A percentile compares a stretch with the other conserved stretches of the same genome.
phyloP scores from a whole-genome alignment of 2,888 invertebrate genomes.

The Eilema depressum region DNA sequence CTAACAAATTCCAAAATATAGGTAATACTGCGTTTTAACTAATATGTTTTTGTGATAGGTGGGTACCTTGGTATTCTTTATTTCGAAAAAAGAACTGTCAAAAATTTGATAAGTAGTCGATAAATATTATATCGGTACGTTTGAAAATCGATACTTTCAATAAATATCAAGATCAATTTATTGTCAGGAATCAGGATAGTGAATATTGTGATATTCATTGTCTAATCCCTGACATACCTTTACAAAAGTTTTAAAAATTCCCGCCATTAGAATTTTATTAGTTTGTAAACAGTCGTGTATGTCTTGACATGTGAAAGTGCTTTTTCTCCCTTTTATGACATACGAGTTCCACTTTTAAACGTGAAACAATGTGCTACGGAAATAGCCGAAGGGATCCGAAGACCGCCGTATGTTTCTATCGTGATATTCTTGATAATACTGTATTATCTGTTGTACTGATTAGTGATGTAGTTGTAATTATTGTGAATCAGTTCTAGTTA shows the following conservation, averaged over 20 bases:
- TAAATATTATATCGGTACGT: no score
- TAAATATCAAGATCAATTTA: no score
- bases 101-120: no score
- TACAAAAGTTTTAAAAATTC: slow-evolving; percentile 5
- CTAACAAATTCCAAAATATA: no score
- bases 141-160: no score
- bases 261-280: background rate
- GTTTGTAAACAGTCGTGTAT: slow-evolving; percentile 18
- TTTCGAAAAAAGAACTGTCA: no score
- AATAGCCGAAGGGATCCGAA: slow-evolving; percentile 37
- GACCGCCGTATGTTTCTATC: slow-evolving; percentile 33
- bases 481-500: slow-evolving; percentile 26
- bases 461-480: slow-evolving; percentile 24
- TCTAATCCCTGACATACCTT: no score
- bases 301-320: slow-evolving; percentile 29
- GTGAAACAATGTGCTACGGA: slow-evolving; percentile 40
- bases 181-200: no score
- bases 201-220: no score
- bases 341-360: slow-evolving; percentile 59
- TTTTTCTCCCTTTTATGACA: slow-evolving; percentile 25
- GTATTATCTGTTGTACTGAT: slow-evolving; percentile 43
- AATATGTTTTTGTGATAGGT: no score
- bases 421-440: slow-evolving; percentile 36
- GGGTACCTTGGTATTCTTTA: no score
- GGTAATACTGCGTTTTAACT: no score